Base-by-base conservation (phyloP, 2,113 vertebrate genomes). In the Eublepharis macularius region DNA sequence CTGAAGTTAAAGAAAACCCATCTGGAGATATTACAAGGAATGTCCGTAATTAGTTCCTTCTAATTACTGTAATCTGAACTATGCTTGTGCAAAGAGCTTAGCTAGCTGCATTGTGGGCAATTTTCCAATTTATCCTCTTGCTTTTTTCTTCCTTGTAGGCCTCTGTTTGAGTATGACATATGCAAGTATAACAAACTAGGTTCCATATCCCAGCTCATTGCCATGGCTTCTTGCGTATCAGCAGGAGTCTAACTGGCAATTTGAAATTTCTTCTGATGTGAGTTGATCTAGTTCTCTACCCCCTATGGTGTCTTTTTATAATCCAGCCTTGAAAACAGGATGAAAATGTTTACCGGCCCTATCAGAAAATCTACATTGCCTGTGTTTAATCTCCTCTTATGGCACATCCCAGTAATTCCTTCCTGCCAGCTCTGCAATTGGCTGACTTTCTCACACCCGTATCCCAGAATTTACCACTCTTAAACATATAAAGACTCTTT, bases 41-140 rank as follows among this genome's bases (percentile, higher is more conserved):
- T 75, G 41, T 79, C 47, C 77, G 54, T 80, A 81, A 70, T 87
- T 90, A 57, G 43, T 89, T 84, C 82, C 72, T 60, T 92, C 36
- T 34, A 78, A 86, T 86, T 86, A 45, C 34, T 24, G 66, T 89
- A 72, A 78, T 32, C 73, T 77, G 63, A 91, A 47, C 47, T 80
- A 2, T 6, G 34, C 32, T 49, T 72, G 66, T 75, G 81, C 12
- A 39, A 87, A 41, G 39, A 77, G 32, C 84, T 86, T 80, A 60
- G 77, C 88, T 77, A 34, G 49, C 47, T 68, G 72, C 74, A 36
- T 29, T 84, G 84, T 65, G 74, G 78, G 87, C 82, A 87, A 6
- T 87, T 63, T 85, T 94, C 85, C 66, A 82, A 16, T 85, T 76
- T 13, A 13, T 4, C 90, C 32, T 13, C 47, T 76, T 77, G 75